Evolutionary conservation across 1,140 invertebrate genomes (phyloP).

Genomic region (Lamellibrachia luymesi): DNA sequence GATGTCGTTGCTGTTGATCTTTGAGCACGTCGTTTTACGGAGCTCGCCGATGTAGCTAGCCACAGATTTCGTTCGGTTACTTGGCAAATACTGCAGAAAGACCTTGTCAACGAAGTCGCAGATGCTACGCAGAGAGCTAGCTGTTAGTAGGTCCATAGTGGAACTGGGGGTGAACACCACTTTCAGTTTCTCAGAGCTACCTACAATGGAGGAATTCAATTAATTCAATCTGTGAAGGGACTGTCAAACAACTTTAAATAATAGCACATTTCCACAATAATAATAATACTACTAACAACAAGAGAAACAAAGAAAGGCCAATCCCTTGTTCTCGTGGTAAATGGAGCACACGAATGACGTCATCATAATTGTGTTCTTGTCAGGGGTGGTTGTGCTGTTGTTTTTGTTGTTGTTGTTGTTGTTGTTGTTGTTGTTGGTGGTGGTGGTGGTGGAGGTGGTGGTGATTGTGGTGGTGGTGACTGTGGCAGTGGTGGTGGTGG

Average conservation of each 20-base stretch:
- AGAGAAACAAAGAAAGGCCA: too few species aligned
- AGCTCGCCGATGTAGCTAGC: neutral
- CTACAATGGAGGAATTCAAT: neutral
- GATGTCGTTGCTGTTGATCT: neutral
- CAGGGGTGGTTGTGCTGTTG: too few species aligned
- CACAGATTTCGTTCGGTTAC: neutral
- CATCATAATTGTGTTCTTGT: too few species aligned
- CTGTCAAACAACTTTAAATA: neutral
- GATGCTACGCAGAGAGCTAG: neutral
- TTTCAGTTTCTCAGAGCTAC: neutral
- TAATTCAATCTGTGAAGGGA: neutral
- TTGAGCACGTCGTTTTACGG: neutral
- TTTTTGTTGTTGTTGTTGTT: too few species aligned
- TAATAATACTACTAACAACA: neutral
- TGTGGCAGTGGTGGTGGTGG: too few species aligned
- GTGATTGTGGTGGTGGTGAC: too few species aligned
- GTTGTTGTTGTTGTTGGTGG: too few species aligned
- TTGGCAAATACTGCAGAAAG: neutral
- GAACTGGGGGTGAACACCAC: neutral
- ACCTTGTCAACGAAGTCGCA: neutral
- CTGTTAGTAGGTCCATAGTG: neutral
- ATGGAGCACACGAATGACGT: too few species aligned
- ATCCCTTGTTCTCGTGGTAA: too few species aligned
- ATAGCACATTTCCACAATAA: neutral
- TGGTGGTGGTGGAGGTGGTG: too few species aligned